phyloP scores from a whole-genome alignment of 1,140 invertebrate genomes.

The Macrostomum lignano region DNA sequence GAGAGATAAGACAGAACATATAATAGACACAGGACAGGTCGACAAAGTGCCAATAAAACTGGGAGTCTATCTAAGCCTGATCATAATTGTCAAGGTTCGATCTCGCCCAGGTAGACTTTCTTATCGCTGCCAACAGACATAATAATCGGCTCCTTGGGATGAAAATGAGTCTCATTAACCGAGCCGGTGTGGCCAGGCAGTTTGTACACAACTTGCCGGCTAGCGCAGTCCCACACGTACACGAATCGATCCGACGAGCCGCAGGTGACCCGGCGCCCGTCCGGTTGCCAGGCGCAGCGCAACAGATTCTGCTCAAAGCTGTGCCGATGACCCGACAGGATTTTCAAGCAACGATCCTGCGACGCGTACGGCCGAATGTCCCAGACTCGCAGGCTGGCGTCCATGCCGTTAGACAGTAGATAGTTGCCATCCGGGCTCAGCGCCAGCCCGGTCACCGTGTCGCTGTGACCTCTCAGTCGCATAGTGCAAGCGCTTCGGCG shows the following conservation, averaged over 20 bases:
- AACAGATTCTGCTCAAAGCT: constrained; percentile 84
- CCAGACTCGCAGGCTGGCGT: constrained; percentile 51
- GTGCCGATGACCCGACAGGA: constrained; percentile 70
- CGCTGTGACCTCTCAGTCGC: constrained; percentile 54
- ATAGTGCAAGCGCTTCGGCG: constrained; percentile 61
- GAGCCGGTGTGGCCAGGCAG: constrained; percentile 87
- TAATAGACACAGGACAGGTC: too few relatives aligned
- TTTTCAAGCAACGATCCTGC: constrained; percentile 59
- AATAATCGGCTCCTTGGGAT: constrained; percentile 72
- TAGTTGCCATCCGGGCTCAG: constrained; percentile 75
- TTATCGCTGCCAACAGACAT: constrained; percentile 79
- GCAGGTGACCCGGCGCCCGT: constrained; percentile 47
- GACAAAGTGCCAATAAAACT: too few relatives aligned
- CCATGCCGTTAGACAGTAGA: constrained; percentile 81
- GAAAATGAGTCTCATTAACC: constrained; percentile 83
- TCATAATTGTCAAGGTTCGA: too few relatives aligned
- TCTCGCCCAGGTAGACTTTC: constrained; percentile 74
- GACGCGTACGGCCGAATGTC: constrained; percentile 42
- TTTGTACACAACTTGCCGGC: constrained; percentile 63
- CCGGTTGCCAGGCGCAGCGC: constrained; percentile 54
- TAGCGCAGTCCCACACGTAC: constrained; percentile 80
- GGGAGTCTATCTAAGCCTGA: too few relatives aligned
- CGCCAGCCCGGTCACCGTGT: constrained; percentile 68
- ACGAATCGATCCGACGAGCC: constrained; percentile 80
- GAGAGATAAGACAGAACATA: too few relatives aligned